phyloP scores from a whole-genome alignment of 1,140 invertebrate genomes.

The Halictus rubicundus region DNA sequence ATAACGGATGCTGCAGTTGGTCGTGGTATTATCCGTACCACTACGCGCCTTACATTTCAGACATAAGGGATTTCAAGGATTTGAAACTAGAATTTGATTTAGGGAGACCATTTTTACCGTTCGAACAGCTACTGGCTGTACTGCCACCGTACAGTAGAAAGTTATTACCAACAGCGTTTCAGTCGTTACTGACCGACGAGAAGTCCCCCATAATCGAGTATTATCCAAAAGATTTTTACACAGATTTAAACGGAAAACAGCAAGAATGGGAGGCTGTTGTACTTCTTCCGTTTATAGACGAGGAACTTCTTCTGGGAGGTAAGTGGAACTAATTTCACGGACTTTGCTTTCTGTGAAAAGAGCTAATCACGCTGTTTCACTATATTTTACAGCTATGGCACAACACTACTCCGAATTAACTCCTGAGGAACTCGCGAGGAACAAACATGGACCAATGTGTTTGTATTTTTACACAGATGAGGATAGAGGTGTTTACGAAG shows the following conservation, averaged over 20 bases:
- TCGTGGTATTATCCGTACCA: slow-evolving; percentile 98
- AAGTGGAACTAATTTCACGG: slow-evolving; percentile 49
- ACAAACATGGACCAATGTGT: slow-evolving; percentile 92
- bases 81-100: slow-evolving; percentile 89
- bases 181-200: slow-evolving; percentile 90
- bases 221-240: slow-evolving; percentile 94
- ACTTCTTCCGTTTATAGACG: slow-evolving; percentile 97
- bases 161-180: slow-evolving; percentile 90
- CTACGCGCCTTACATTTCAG: slow-evolving; percentile 97
- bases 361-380: too few relatives aligned
- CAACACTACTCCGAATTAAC: slow-evolving; percentile 86
- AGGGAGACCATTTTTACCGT: slow-evolving; percentile 95
- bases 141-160: slow-evolving; percentile 92
- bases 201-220: slow-evolving; percentile 93
- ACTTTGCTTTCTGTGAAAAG: slow-evolving; percentile 5
- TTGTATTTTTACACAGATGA: slow-evolving; percentile 86
- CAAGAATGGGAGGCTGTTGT: slow-evolving; percentile 99
- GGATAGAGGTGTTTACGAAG: slow-evolving; percentile 80
- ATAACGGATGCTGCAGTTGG: slow-evolving; percentile 97
- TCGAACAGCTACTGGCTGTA: slow-evolving; percentile 96
- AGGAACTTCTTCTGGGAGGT: slow-evolving; percentile 82
- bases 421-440: slow-evolving; percentile 87
- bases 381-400: slow-evolving; percentile 89
- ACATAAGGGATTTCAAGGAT: slow-evolving; percentile 91
- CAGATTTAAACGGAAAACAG: slow-evolving; percentile 95